These are phyloP conservation scores for Tarsius wallacei DNA, from an alignment of 2,797 vertebrate species.

Conservation along the genomic window DNA sequence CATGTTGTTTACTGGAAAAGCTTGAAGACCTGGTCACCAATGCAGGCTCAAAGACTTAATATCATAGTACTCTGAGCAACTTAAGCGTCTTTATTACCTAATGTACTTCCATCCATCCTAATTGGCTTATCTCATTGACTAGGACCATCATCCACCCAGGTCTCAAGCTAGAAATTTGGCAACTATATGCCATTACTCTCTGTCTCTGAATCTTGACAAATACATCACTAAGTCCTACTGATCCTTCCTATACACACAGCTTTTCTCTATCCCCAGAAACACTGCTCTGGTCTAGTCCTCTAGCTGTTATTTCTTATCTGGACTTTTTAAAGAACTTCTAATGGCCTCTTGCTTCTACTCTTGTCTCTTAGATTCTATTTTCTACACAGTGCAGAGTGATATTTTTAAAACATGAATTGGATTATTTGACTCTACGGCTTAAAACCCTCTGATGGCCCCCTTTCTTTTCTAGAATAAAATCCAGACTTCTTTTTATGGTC, in stretches of 20 bases:
- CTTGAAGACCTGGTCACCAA: background rate
- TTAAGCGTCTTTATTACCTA: background rate
- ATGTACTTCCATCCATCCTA: background rate
- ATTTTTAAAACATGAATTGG: background rate
- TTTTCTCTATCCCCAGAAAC: background rate
- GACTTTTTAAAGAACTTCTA: conserved; percentile 29
- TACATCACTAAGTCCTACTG: background rate
- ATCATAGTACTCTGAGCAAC: background rate
- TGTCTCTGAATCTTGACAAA: background rate
- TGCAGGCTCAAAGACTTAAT: background rate
- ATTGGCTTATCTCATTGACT: background rate
- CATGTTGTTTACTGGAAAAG: background rate
- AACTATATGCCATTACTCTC: background rate
- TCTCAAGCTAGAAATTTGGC: background rate
- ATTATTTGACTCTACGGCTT: background rate
- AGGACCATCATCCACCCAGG: background rate
- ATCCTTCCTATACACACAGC: background rate
- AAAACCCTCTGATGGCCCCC: background rate
- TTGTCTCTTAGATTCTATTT: background rate
- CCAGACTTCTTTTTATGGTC: background rate
- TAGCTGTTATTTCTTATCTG: background rate
- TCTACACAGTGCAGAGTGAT: background rate
- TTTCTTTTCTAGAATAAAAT: conserved; percentile 44
- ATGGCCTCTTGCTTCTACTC: background rate
- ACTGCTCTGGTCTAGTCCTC: background rate